Conservation (phyloP, 2,888 invertebrate species). For the Drosophila affinis region DNA sequence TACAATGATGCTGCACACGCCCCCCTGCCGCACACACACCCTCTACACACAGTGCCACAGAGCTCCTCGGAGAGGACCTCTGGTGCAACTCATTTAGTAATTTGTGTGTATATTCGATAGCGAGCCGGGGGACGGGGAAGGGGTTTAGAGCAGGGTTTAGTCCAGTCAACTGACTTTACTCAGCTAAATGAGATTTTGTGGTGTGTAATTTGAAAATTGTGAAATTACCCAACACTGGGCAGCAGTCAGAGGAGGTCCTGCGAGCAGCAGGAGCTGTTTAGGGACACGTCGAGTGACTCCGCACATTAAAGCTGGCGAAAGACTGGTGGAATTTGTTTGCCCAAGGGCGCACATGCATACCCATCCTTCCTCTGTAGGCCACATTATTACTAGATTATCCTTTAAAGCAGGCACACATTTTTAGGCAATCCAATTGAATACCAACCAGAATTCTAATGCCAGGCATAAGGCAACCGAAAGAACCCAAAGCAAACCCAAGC, state of each 20-base stretch:
- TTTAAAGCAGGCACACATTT: not conserved
- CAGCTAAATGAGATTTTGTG: slow-evolving; percentile 52
- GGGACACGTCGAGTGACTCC: slow-evolving; percentile 14
- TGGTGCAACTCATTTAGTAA: slow-evolving; percentile 43
- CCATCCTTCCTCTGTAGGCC: not conserved
- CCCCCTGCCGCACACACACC: not conserved
- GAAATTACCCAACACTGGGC: slow-evolving; percentile 39
- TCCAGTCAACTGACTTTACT: slow-evolving; percentile 41
- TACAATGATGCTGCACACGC: slow-evolving; percentile 21
- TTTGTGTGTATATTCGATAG: slow-evolving; percentile 15
- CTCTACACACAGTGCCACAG: not conserved
- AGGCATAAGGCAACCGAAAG: not conserved
- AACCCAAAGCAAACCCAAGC: not conserved
- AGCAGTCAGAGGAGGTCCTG: not conserved
- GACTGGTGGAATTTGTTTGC: not conserved
- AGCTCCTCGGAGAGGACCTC: not conserved
- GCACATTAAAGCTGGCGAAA: slow-evolving; percentile 14
- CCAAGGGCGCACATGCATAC: not conserved
- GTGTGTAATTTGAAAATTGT: slow-evolving; percentile 43
- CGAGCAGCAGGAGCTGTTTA: not conserved
- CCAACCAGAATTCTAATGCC: not conserved
- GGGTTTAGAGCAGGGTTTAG: slow-evolving; percentile 10
- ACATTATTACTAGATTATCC: slow-evolving; percentile 15
- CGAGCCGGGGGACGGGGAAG: not conserved
- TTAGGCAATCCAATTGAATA: not conserved